Conservation (phyloP, 2,888 invertebrate genomes). For the Microctonus hyperodae region DNA sequence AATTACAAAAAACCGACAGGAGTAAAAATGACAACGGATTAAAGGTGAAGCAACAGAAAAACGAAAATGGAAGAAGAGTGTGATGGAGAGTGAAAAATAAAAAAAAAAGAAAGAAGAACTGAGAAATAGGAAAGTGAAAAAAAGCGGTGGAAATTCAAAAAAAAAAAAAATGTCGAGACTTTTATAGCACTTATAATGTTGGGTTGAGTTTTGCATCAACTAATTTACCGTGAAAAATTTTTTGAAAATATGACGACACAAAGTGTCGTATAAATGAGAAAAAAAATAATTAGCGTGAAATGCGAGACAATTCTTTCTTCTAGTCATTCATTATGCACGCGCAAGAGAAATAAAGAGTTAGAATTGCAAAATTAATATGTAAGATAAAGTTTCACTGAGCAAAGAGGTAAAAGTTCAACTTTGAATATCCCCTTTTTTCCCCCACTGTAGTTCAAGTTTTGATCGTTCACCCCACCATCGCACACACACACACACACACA, state of each 20-base stretch:
- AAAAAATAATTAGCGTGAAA: constrained; percentile 6
- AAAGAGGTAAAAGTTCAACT: constrained; percentile 6
- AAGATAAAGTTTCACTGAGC: constrained; percentile 44
- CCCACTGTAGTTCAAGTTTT: constrained; percentile 31
- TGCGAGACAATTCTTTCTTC: background rate
- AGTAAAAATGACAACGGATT: constrained; percentile 19
- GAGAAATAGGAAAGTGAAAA: constrained; percentile 5
- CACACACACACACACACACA: background rate
- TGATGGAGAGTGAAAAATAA: too few relatives aligned
- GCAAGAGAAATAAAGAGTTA: constrained; percentile 39
- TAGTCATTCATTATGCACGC: background rate
- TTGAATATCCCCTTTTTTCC: constrained; percentile 23
- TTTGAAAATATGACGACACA: background rate
- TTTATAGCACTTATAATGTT: background rate
- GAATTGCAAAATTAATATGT: constrained; percentile 56
- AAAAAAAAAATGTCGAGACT: background rate
- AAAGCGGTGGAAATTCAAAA: background rate
- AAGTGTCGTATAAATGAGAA: background rate
- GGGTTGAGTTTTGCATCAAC: background rate
- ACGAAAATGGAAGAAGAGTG: too few relatives aligned
- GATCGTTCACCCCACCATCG: constrained; percentile 12
- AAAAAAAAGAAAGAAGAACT: too few relatives aligned
- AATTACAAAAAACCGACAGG: background rate
- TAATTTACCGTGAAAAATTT: background rate
- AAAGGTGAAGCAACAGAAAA: constrained; percentile 19